These are phyloP conservation scores for Creontiades dilutus DNA, from an alignment of 2,888 invertebrate genomes.

Conservation along the genomic window DNA sequence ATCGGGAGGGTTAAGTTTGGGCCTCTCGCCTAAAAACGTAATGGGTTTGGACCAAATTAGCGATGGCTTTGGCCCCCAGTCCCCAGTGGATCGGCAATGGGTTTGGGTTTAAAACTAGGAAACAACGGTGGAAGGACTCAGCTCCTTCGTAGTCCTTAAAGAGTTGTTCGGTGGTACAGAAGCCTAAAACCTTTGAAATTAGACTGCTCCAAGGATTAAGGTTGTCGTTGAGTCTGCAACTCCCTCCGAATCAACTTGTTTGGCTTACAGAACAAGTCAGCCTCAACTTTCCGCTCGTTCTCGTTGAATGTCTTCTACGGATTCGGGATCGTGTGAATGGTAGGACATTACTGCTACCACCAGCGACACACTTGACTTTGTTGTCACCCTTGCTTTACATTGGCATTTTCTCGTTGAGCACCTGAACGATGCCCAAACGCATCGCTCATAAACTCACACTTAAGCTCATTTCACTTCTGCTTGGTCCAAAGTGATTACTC, in stretches of 20 bases:
- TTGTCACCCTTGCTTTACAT: slow-evolving; percentile 31
- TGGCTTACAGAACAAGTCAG: background rate
- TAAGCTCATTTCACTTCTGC: background rate
- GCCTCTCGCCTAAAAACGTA: too few relatives aligned
- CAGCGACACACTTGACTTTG: slow-evolving; percentile 29
- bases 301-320: background rate
- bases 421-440: slow-evolving; percentile 18
- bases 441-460: background rate
- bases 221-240: too few relatives aligned
- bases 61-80: too few relatives aligned
- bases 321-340: slow-evolving; percentile 41
- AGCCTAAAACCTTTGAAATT: too few relatives aligned
- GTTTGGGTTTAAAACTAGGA: too few relatives aligned
- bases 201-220: too few relatives aligned
- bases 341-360: slow-evolving; percentile 2
- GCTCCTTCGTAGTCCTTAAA: too few relatives aligned
- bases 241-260: background rate
- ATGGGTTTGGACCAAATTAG: too few relatives aligned
- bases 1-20: too few relatives aligned
- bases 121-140: too few relatives aligned
- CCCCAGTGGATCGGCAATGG: too few relatives aligned
- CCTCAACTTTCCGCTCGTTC: background rate
- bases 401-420: slow-evolving; percentile 21
- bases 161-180: too few relatives aligned
- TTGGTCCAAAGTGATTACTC: slow-evolving; percentile 14